A percentile compares a stretch with the other conserved stretches of the same genome.
Conservation (phyloP, 2,113 vertebrate species). For the Empidonax alnorum region DNA sequence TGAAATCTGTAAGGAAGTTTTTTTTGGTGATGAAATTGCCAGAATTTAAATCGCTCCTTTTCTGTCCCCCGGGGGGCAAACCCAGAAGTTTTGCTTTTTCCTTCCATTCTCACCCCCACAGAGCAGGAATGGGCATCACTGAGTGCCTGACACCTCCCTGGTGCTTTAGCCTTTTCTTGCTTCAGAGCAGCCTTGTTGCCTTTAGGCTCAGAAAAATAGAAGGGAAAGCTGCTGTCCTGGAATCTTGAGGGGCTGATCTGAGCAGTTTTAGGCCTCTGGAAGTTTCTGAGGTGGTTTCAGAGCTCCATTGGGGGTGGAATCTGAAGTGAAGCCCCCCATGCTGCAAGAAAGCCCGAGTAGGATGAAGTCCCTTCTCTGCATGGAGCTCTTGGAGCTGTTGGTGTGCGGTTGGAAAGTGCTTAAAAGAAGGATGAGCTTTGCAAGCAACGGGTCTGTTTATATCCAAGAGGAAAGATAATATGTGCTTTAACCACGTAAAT, state of each 20-base stretch:
- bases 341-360: background rate
- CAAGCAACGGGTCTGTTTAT: background rate
- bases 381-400: background rate
- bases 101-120: background rate
- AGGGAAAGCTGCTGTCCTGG: background rate
- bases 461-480: background rate
- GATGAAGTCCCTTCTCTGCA: background rate
- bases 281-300: background rate
- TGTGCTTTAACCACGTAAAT: background rate
- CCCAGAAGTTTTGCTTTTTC: background rate
- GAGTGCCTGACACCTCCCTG: background rate
- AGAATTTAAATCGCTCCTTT: accelerated
- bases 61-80: background rate
- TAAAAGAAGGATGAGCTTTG: background rate
- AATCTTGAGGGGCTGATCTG: background rate
- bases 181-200: background rate
- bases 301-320: accelerated
- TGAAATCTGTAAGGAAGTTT: too few relatives aligned
- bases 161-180: background rate
- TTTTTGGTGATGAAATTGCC: too few relatives aligned
- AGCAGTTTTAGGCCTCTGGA: background rate
- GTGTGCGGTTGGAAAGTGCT: background rate
- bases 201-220: background rate
- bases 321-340: background rate
- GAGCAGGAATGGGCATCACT: background rate